Evolutionary conservation across 2,888 invertebrate genomes (phyloP).

Genomic region (Idaea aversata): DNA sequence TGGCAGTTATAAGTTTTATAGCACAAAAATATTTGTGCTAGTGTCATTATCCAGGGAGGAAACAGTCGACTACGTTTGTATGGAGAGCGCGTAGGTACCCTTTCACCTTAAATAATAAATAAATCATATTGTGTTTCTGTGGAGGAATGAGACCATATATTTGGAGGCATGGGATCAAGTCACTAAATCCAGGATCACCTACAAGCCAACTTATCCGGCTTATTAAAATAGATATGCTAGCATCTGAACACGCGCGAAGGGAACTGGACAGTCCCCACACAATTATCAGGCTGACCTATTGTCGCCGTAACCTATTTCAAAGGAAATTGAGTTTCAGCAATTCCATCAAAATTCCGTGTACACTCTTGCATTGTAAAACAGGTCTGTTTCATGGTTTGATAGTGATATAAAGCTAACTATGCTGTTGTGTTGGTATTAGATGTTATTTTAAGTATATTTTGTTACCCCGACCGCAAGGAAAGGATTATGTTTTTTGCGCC

Average conservation of each 20-base stretch:
- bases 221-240: neutral
- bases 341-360: conserved; percentile 72
- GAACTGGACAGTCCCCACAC: conserved; percentile 61
- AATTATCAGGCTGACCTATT: conserved; percentile 70
- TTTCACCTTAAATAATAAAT: no score
- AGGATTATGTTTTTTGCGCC: neutral
- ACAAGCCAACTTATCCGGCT: no score
- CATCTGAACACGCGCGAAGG: conserved; percentile 32
- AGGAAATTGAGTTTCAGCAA: conserved; percentile 75
- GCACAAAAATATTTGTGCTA: no score
- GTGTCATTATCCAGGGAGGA: no score
- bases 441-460: neutral
- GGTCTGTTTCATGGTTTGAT: conserved; percentile 11
- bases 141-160: no score
- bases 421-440: neutral
- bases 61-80: no score
- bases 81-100: no score
- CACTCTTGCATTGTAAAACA: conserved; percentile 73
- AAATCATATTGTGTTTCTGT: no score
- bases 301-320: conserved; percentile 66
- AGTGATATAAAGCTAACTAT: neutral
- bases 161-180: no score
- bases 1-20: no score
- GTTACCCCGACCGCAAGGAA: no score
- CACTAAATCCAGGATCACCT: no score